Evolutionary conservation across 2,888 invertebrate species (phyloP).

Genomic region (Perizoma affinitatum): DNA sequence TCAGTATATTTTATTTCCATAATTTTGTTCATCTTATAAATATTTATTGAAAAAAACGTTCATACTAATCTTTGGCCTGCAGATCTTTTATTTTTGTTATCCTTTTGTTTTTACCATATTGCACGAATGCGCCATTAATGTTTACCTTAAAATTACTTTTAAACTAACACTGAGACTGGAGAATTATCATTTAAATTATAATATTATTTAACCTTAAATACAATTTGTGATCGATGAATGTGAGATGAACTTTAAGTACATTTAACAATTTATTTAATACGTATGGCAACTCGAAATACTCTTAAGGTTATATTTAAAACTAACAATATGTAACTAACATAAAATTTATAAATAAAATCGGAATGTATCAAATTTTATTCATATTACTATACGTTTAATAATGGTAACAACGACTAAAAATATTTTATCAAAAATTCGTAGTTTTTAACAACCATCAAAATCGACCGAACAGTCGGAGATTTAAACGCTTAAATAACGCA

Average conservation of each 20-base stretch:
- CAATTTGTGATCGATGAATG: constrained; percentile 33
- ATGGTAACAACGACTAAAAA: constrained; percentile 78
- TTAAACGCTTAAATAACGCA: constrained; percentile 60
- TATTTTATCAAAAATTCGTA: constrained; percentile 61
- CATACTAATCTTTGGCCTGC: constrained; percentile 81
- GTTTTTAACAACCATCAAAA: constrained; percentile 59
- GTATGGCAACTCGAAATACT: constrained; percentile 75
- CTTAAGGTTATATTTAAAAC: constrained; percentile 52
- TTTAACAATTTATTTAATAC: constrained; percentile 62
- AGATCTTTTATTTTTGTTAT: constrained; percentile 74
- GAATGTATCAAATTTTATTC: constrained; percentile 56
- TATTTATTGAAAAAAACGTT: constrained; percentile 45
- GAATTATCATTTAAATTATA: constrained; percentile 30
- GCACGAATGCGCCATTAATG: constrained; percentile 62
- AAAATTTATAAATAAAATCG: constrained; percentile 65
- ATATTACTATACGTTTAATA: constrained; percentile 56
- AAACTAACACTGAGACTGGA: constrained; percentile 66
- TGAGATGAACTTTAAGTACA: constrained; percentile 71
- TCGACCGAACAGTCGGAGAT: constrained; percentile 47
- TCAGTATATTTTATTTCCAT: constrained; percentile 57
- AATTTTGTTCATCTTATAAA: constrained; percentile 48
- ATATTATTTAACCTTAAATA: constrained; percentile 35
- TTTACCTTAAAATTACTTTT: constrained; percentile 40
- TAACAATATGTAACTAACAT: constrained; percentile 50
- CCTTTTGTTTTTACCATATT: constrained; percentile 49